A percentile compares a stretch with the other conserved stretches of the same genome.
These are phyloP conservation scores for Loxodonta africana DNA, from an alignment of 2,113 vertebrate genomes.

Conservation along the genomic window DNA sequence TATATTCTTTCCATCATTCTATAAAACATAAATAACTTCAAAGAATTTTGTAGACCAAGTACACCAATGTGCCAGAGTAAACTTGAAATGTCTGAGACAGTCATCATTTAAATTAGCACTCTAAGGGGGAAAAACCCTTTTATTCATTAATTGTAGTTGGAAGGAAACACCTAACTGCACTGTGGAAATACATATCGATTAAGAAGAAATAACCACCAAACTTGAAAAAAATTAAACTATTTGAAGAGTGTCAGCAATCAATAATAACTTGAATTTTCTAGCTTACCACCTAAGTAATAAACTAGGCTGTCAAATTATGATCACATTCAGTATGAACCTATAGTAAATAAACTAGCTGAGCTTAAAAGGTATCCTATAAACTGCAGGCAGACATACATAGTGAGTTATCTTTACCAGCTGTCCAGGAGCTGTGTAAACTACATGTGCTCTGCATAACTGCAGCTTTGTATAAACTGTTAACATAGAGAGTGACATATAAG, in stretches of 20 bases:
- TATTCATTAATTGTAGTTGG: background rate
- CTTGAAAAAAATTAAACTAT: background rate
- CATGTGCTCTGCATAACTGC: background rate
- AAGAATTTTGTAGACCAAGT: background rate
- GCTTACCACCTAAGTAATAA: background rate
- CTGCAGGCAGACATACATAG: background rate
- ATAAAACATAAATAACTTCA: background rate
- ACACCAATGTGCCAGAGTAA: background rate
- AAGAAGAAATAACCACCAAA: background rate
- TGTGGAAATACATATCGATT: background rate
- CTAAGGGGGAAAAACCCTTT: background rate
- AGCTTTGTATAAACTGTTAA: slow-evolving; percentile 41
- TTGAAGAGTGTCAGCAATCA: background rate
- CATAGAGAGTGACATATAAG: slow-evolving; percentile 3
- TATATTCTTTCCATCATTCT: background rate
- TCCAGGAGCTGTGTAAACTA: background rate
- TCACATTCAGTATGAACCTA: background rate
- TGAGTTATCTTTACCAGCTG: background rate
- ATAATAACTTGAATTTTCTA: background rate
- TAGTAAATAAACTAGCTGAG: background rate
- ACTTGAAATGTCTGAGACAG: background rate
- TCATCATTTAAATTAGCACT: background rate
- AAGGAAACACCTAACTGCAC: background rate
- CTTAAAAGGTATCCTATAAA: background rate
- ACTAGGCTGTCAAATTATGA: background rate